Evolutionary conservation across 2,888 invertebrate genomes (phyloP).

Genomic region (Drosophila ustulata): DNA sequence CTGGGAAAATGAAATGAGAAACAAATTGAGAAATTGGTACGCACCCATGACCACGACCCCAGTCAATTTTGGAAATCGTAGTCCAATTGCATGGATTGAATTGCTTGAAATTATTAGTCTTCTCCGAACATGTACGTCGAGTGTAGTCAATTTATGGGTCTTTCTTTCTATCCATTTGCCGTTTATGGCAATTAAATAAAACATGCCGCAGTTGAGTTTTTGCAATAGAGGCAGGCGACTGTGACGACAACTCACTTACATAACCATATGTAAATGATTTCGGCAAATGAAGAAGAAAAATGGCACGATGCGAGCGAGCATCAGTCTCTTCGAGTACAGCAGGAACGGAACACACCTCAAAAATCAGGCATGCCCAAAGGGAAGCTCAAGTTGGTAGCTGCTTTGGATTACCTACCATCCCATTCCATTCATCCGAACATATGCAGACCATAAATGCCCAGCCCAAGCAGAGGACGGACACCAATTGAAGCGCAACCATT

Average conservation of each 20-base stretch:
- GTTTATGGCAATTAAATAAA: conserved; percentile 76
- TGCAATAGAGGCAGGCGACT: conserved; percentile 44
- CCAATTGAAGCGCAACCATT: conserved; percentile 76
- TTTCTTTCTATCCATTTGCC: conserved; percentile 51
- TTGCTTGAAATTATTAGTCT: conserved; percentile 48
- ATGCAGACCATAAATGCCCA: conserved; percentile 49
- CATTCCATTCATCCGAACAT: conserved; percentile 35
- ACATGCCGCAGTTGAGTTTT: conserved; percentile 62
- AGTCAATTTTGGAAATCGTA: conserved; percentile 3
- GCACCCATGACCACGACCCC: conserved; percentile 28
- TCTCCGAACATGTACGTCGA: conserved; percentile 43
- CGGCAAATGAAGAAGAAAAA: conserved; percentile 77
- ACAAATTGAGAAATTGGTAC: conserved; percentile 37
- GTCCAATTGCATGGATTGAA: conserved; percentile 17
- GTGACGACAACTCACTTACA: conserved; percentile 53
- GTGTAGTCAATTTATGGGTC: conserved; percentile 51
- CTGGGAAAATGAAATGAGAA: conserved; percentile 36
- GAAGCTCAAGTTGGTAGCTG: conserved; percentile 40
- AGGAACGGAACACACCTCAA: conserved; percentile 75
- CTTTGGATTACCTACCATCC: conserved; percentile 50
- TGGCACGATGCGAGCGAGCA: conserved; percentile 53
- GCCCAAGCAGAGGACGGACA: conserved; percentile 56
- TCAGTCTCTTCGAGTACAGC: conserved; percentile 48
- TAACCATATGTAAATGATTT: conserved; percentile 78
- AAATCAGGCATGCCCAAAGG: conserved; percentile 45